phyloP scores from a whole-genome alignment of 2,797 vertebrate genomes.

The Orestias chungarensis region DNA sequence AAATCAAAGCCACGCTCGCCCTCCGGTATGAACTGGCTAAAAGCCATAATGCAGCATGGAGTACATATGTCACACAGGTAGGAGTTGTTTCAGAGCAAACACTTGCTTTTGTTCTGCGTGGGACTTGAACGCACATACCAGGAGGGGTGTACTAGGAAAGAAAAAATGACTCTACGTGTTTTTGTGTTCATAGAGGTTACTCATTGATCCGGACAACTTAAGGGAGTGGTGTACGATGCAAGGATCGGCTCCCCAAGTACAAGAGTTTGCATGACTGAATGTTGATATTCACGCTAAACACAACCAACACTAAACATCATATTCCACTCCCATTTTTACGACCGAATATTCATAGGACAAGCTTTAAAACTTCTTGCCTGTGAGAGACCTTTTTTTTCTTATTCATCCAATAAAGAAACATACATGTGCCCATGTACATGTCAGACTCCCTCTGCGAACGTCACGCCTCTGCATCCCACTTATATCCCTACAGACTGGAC shows the following conservation, averaged over 20 bases:
- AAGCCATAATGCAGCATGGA: constrained; percentile 27
- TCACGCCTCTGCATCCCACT: constrained; percentile 48
- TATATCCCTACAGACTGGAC: constrained; percentile 48
- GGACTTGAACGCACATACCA: constrained; percentile 68
- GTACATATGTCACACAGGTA: constrained; percentile 54
- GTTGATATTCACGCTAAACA: constrained; percentile 30
- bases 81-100: constrained; percentile 20
- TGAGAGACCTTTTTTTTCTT: constrained; percentile 7
- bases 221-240: constrained; percentile 71
- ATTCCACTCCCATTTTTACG: constrained; percentile 1
- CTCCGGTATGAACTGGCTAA: constrained; percentile 63
- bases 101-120: constrained; percentile 33
- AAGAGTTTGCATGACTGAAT: constrained; percentile 43
- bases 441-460: constrained; percentile 33
- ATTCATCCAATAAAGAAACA: constrained; percentile 47
- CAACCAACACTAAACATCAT: neutral
- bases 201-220: constrained; percentile 69
- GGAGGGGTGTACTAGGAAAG: constrained; percentile 42
- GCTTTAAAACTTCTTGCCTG: neutral
- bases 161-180: constrained; percentile 55
- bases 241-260: constrained; percentile 52
- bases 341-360: constrained; percentile 1
- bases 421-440: constrained; percentile 25
- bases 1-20: constrained; percentile 57
- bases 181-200: constrained; percentile 66